These are phyloP conservation scores for Eilema griseolum DNA, from an alignment of 2,888 invertebrate species.

Conservation along the genomic window DNA sequence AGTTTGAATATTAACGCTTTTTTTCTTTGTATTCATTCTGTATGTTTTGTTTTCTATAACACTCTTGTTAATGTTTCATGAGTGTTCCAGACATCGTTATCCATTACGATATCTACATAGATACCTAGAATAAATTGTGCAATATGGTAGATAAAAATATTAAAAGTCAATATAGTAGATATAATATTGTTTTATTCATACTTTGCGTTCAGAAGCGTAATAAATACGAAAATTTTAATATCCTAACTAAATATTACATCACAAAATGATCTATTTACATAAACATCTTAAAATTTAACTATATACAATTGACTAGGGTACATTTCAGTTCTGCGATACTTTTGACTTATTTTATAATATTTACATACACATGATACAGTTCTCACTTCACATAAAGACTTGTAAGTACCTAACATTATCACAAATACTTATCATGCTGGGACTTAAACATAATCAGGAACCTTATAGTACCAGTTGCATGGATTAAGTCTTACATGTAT, in stretches of 20 bases:
- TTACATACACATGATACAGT: conserved; percentile 67
- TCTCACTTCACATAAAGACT: conserved; percentile 65
- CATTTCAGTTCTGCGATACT: conserved; percentile 84
- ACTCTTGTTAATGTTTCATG: background rate
- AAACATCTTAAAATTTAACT: conserved; percentile 66
- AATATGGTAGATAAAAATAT: conserved; percentile 25
- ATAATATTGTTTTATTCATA: conserved; percentile 86
- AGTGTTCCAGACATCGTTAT: background rate
- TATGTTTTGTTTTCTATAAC: background rate
- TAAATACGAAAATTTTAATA: conserved; percentile 84
- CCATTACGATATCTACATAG: background rate
- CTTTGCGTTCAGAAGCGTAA: conserved; percentile 86
- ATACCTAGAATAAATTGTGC: background rate
- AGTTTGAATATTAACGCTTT: conserved; percentile 41
- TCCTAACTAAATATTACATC: conserved; percentile 85
- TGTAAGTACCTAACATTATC: conserved; percentile 83
- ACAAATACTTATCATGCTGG: conserved; percentile 72
- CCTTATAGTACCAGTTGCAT: conserved; percentile 69
- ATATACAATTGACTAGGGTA: conserved; percentile 87
- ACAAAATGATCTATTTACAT: conserved; percentile 82
- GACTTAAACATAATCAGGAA: conserved; percentile 73
- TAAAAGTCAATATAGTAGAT: conserved; percentile 76
- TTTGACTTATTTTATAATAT: conserved; percentile 65
- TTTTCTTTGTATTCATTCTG: conserved; percentile 33
- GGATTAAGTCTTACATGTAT: conserved; percentile 48